phyloP scores from a whole-genome alignment of 2,888 invertebrate genomes.

The Schrankia costaestrigalis region DNA sequence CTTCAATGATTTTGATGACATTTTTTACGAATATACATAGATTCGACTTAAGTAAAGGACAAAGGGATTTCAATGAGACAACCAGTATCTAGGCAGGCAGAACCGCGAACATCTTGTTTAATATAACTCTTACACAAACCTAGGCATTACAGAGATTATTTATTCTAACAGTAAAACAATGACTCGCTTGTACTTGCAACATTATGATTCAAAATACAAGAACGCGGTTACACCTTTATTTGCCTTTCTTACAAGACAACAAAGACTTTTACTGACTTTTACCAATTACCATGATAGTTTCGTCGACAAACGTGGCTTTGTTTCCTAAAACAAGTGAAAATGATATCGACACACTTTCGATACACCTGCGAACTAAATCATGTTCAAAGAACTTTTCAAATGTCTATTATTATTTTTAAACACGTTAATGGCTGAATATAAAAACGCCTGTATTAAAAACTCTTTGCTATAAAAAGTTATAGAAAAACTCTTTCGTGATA shows the following conservation, averaged over 20 bases:
- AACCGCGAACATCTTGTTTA: no score
- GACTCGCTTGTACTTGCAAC: slow-evolving; percentile 12
- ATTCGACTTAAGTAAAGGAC: no score
- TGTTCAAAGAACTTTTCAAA: no score
- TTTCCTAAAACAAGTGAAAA: slow-evolving; percentile 71
- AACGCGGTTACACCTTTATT: slow-evolving; percentile 57
- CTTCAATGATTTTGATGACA: no score
- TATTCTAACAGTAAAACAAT: slow-evolving; percentile 35
- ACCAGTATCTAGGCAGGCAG: no score
- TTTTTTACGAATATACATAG: no score
- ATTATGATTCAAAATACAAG: slow-evolving; percentile 50
- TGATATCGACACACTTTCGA: slow-evolving; percentile 61
- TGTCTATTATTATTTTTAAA: slow-evolving; percentile 13
- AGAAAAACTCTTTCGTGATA: slow-evolving; percentile 1
- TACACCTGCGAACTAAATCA: slow-evolving; percentile 32
- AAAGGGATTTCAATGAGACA: no score
- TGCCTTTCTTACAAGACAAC: slow-evolving; percentile 58
- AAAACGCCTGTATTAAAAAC: neutral
- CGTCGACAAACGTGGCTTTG: slow-evolving; percentile 58
- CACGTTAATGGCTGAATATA: slow-evolving; percentile 6
- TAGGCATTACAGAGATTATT: slow-evolving; percentile 29
- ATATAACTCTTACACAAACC: no score
- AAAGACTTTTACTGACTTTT: slow-evolving; percentile 74
- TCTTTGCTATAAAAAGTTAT: neutral
- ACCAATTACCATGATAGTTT: slow-evolving; percentile 66